phyloP scores from a whole-genome alignment of 2,888 invertebrate species.

The Lycia hirtaria region DNA sequence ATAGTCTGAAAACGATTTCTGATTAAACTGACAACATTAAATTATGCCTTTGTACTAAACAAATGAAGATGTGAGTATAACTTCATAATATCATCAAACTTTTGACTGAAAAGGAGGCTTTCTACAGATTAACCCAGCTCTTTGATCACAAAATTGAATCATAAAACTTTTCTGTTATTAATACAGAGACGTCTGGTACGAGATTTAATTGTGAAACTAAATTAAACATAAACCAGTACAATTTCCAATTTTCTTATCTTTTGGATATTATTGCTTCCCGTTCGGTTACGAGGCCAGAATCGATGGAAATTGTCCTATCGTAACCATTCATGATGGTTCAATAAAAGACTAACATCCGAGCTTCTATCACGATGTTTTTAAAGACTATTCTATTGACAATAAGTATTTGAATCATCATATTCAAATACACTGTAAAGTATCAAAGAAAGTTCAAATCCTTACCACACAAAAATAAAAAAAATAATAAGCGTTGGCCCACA shows the following conservation, averaged over 20 bases:
- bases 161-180: conserved; percentile 23
- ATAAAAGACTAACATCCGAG: conserved; percentile 30
- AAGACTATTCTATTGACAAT: too few species aligned
- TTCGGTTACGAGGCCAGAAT: conserved; percentile 16
- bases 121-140: conserved; percentile 11
- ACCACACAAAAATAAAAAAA: too few species aligned
- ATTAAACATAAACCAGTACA: conserved; percentile 27
- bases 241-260: conserved; percentile 24
- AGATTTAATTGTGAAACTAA: conserved; percentile 26
- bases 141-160: conserved; percentile 27
- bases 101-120: conserved; percentile 8
- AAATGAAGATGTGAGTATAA: not conserved
- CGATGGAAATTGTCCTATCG: conserved; percentile 26
- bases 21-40: not conserved
- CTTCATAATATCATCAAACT: conserved; percentile 9
- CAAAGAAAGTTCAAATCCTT: too few species aligned
- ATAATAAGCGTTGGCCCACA: too few species aligned
- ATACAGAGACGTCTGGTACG: conserved; percentile 12
- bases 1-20: not conserved
- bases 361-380: conserved; percentile 10
- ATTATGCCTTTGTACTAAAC: not conserved
- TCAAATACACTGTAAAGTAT: too few species aligned
- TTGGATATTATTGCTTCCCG: conserved; percentile 15
- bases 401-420: too few species aligned
- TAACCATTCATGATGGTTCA: conserved; percentile 27